These are phyloP conservation scores for Lysandra bellargus DNA, from an alignment of 2,888 invertebrate genomes.

Conservation along the genomic window DNA sequence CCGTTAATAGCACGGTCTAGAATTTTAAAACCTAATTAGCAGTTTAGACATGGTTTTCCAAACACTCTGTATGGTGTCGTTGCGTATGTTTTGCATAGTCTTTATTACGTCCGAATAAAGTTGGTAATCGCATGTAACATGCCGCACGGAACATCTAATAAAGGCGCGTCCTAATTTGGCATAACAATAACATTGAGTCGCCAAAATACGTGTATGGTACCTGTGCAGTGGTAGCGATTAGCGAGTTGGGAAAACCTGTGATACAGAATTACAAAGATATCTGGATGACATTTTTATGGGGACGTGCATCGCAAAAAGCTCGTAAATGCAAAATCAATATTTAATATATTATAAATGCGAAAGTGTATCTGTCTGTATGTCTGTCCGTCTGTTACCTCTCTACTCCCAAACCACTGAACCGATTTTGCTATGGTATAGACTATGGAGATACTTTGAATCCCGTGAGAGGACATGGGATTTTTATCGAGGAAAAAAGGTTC, in stretches of 20 bases:
- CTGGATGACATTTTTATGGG: no score
- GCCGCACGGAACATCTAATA: constrained; percentile 38
- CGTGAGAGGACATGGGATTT: no score
- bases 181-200: constrained; percentile 50
- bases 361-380: no score
- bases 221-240: constrained; percentile 16
- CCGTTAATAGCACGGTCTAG: constrained; percentile 15
- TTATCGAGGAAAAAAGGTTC: no score
- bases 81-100: background rate
- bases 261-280: no score
- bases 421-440: no score
- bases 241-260: background rate
- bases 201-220: constrained; percentile 39
- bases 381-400: no score
- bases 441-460: no score
- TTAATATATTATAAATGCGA: no score
- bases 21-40: constrained; percentile 29
- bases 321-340: no score
- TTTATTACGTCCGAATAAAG: background rate
- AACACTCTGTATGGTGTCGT: background rate
- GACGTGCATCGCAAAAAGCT: no score
- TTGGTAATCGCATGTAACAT: background rate
- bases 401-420: no score
- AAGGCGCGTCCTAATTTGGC: constrained; percentile 52
- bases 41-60: constrained; percentile 1